Evolutionary conservation across 2,113 vertebrate genomes (phyloP), one percentile per base, ranked within the genome.

Genomic region (Zosterops pallidus): DNA sequence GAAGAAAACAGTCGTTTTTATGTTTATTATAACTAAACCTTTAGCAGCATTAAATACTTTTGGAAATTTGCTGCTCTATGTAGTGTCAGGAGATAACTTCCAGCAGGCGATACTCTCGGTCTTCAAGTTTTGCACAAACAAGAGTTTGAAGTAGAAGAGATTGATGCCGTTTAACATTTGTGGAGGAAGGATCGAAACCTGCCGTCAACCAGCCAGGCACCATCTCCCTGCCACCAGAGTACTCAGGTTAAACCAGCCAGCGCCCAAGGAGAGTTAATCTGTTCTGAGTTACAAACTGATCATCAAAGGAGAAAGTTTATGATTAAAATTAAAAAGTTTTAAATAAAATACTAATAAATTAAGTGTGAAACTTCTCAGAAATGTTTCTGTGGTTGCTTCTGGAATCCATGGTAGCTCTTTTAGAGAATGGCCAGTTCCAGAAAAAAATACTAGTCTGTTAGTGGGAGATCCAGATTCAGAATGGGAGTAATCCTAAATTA

Each of bases 51-150:
- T 98, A 56, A 98, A 98, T 90, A 98, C 97, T 4, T 95, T 98
- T 55, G 98, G 98, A 39, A 98, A 99, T 95, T 93, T 98, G 60
- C 80, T 96, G 26, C 93, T 98, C 41, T 98, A 98, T 70, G 98
- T 98, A 8, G 92, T 98, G n/a, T 96, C 95, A 1, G 98, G 98
- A 9, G 97, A 98, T 46, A 96, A 94, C 22, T 98, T 98, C 79
- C 97, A 95, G 56, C 95, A 94, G 50, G 98, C 98, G 0, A 95
- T 98, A 31, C 20, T 96, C 24, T 97, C 86, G 0, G 24, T 98
- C 39, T 80, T 96, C 81, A 96, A 92, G 57, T 37, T 81, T 67
- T 29, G 4, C 52, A 69, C 65, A 75, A 95, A 70, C 9, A 92
- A 60, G 62, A 63, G 35, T 57, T 39, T 49, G 55, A 95, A 91